These are phyloP conservation scores for Neotoxoptera formosana DNA, from an alignment of 1,140 invertebrate genomes.

Conservation along the genomic window DNA sequence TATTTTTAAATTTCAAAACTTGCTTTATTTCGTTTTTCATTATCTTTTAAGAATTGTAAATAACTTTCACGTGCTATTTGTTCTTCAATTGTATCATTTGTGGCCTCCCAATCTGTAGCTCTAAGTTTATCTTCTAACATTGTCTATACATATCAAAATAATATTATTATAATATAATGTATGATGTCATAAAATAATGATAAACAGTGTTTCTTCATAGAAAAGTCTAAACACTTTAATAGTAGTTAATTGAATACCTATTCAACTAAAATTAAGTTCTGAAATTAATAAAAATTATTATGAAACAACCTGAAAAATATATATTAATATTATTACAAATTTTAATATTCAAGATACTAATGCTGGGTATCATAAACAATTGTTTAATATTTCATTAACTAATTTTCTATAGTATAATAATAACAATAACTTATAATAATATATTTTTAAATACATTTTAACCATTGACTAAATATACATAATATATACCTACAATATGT, in stretches of 20 bases:
- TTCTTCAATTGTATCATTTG: conserved; percentile 90
- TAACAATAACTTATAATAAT: too few relatives aligned
- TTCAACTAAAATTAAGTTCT: neutral
- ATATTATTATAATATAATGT: neutral
- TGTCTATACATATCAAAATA: conserved; percentile 67
- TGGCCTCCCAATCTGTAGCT: conserved; percentile 93
- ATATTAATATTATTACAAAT: neutral
- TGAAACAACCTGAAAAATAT: too few relatives aligned
- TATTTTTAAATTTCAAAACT: neutral
- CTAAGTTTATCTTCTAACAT: conserved; percentile 93
- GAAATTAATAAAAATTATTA: too few relatives aligned
- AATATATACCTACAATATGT: too few relatives aligned
- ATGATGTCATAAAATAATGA: neutral
- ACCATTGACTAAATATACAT: too few relatives aligned
- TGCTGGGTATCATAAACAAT: neutral
- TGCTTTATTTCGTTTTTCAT: conserved; percentile 69
- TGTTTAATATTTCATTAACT: too few relatives aligned
- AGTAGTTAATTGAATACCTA: neutral
- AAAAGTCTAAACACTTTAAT: neutral
- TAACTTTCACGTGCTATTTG: conserved; percentile 90
- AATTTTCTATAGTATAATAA: too few relatives aligned
- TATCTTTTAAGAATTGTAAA: conserved; percentile 83
- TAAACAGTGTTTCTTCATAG: neutral
- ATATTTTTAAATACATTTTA: too few relatives aligned
- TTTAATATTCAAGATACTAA: neutral